Conservation (phyloP, 2,113 vertebrate genomes). For the Seriola rivoliana region DNA sequence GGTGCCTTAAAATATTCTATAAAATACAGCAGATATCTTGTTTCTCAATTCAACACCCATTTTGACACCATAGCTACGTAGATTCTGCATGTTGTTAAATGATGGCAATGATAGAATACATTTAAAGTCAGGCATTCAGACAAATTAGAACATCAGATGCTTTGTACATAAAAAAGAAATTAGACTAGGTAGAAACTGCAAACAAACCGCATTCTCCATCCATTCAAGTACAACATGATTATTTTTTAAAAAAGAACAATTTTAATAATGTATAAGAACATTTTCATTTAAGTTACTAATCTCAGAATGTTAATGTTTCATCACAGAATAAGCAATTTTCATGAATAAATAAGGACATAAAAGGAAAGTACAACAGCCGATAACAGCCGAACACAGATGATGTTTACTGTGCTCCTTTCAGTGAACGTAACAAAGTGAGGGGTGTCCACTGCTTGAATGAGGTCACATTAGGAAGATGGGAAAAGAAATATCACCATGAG, state of each 20-base stretch:
- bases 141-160: slow-evolving; percentile 50
- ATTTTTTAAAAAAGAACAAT: slow-evolving; percentile 29
- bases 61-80: slow-evolving; percentile 39
- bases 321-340: slow-evolving; percentile 56
- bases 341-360: slow-evolving; percentile 80
- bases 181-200: slow-evolving; percentile 22
- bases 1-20: slow-evolving; percentile 53
- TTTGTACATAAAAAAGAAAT: slow-evolving; percentile 40
- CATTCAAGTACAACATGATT: slow-evolving; percentile 34
- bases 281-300: slow-evolving; percentile 71
- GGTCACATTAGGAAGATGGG: slow-evolving; percentile 64
- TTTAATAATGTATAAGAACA: slow-evolving; percentile 43
- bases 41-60: slow-evolving; percentile 44
- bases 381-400: slow-evolving; percentile 35
- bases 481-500: slow-evolving; percentile 36
- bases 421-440: slow-evolving; percentile 44
- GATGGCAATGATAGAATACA: slow-evolving; percentile 51
- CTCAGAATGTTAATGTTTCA: slow-evolving; percentile 68
- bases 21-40: slow-evolving; percentile 72
- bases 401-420: slow-evolving; percentile 42
- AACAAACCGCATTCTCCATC: slow-evolving; percentile 34
- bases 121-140: slow-evolving; percentile 64
- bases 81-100: slow-evolving; percentile 37
- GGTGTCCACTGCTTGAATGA: slow-evolving; percentile 51
- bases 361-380: slow-evolving; percentile 40